These are phyloP conservation scores for Neodontobutis hainanensis DNA, from an alignment of 2,113 vertebrate species.

Conservation along the genomic window DNA sequence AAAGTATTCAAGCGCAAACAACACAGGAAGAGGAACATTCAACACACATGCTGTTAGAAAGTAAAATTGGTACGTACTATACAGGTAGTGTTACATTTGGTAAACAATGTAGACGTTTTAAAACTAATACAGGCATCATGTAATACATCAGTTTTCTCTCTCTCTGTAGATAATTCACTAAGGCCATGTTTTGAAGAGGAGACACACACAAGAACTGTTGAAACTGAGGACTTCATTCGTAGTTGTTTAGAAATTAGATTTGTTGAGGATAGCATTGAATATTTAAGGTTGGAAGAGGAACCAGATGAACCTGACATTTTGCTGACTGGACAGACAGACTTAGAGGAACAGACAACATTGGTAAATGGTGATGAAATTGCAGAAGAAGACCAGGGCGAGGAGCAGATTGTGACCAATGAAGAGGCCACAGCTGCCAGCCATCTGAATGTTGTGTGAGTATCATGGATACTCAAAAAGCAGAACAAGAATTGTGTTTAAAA, in stretches of 20 bases:
- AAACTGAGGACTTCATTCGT: slow-evolving; percentile 20
- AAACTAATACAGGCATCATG: not conserved
- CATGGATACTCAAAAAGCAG: slow-evolving; percentile 10
- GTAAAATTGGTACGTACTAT: slow-evolving; percentile 37
- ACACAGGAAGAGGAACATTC: slow-evolving; percentile 60
- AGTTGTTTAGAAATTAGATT: slow-evolving; percentile 1
- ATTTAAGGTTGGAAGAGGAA: slow-evolving; percentile 50
- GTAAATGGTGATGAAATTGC: slow-evolving; percentile 10
- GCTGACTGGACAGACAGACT: slow-evolving; percentile 37
- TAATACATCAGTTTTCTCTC: not conserved
- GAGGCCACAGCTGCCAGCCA: slow-evolving; percentile 11
- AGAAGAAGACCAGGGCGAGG: slow-evolving; percentile 28
- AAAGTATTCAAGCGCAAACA: slow-evolving; percentile 36
- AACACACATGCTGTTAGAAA: slow-evolving; percentile 17
- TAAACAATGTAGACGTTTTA: not conserved
- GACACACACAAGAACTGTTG: slow-evolving; percentile 11
- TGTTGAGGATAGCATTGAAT: slow-evolving; percentile 8
- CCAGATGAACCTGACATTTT: slow-evolving; percentile 24
- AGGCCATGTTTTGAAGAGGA: slow-evolving; percentile 32
- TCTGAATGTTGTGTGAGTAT: slow-evolving; percentile 59
- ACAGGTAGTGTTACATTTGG: not conserved
- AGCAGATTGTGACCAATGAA: slow-evolving; percentile 25
- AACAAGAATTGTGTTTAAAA: slow-evolving; percentile 41
- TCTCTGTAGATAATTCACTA: slow-evolving; percentile 16
- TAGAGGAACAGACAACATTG: slow-evolving; percentile 23